A percentile compares a stretch with the other conserved stretches of the same genome.
Conservation (phyloP, 2,888 invertebrate species). For the Aphrophora alni region DNA sequence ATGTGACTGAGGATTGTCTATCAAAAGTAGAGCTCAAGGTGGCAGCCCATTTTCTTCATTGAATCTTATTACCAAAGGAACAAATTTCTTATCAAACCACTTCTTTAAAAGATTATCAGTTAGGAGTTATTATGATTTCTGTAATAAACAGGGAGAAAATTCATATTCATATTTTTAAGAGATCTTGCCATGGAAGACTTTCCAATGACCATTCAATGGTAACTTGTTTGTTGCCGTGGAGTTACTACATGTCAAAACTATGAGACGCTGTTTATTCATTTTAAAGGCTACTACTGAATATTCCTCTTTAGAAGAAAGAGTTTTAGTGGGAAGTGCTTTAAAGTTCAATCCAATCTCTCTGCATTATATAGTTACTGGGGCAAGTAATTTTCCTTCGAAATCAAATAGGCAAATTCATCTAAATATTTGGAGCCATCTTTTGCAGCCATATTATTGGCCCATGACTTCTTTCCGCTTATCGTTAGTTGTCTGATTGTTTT, state of each 20-base stretch:
- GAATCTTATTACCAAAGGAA: slow-evolving; percentile 40
- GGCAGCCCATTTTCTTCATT: slow-evolving; percentile 28
- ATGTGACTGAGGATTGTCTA: slow-evolving; percentile 48
- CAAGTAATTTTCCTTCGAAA: slow-evolving; percentile 23
- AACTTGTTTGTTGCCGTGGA: slow-evolving; percentile 48
- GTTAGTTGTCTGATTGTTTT: too few species aligned
- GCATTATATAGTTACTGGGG: slow-evolving; percentile 49
- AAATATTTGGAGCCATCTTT: too few species aligned
- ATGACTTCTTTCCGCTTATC: too few species aligned
- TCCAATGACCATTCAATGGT: slow-evolving; percentile 50
- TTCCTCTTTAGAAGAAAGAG: slow-evolving; percentile 46
- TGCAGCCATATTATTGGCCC: too few species aligned
- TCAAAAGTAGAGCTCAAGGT: slow-evolving; percentile 45
- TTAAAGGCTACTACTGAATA: slow-evolving; percentile 48
- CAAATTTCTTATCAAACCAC: slow-evolving; percentile 46
- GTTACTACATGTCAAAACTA: slow-evolving; percentile 49
- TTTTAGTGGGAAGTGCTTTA: slow-evolving; percentile 49
- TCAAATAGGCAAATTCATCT: background rate
- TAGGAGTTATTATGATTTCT: slow-evolving; percentile 47
- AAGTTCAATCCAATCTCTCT: slow-evolving; percentile 51
- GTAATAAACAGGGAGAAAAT: slow-evolving; percentile 44
- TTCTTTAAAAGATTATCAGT: slow-evolving; percentile 47
- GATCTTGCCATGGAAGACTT: slow-evolving; percentile 48
- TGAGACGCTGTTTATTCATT: slow-evolving; percentile 48
- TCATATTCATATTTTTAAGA: slow-evolving; percentile 48